Evolutionary conservation across 92 coral and sea anemone species (phyloP), one percentile per base, ranked within the genome.

Genomic region (Porites rus): DNA sequence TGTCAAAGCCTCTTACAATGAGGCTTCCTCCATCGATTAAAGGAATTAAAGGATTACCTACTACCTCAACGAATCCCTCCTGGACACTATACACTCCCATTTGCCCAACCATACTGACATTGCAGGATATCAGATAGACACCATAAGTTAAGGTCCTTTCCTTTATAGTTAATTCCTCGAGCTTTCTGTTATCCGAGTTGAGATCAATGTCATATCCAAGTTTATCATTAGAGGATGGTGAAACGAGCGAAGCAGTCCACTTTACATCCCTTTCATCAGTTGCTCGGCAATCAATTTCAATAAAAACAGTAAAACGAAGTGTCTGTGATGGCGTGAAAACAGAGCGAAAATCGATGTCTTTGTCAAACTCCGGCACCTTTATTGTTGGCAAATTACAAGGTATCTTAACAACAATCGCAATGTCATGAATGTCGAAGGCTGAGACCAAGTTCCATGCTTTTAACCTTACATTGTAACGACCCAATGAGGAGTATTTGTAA

Each of bases 81-180:
- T 84, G 92, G 14, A 50, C 25, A 11, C 72, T 80, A 59, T 85
- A 90, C 0, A 93, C 92, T 3, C 90, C 96, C 8, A 6, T 78
- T 71, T 93, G 96, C 54, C 83, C 90, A 64, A 83, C 78, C 96
- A 93, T 93, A 54, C 88, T 87, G 28, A 90, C 94, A 70, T 93
- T 93, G 53, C 82, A 90, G 22, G 80, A 66, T 10, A 93, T 56
- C 50, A 84, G 8, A 60, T 93, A 90, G 16, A 84, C 79, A 17
- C 94, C 96, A 81, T 93, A 90, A 51, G 86, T 69, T n/a, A 87
- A 62, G 20, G 88, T 68, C 17, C 72, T 83, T 65, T 74, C 84
- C 31, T n/a, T n/a, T 52, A 93, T 16, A 5, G 82, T 24, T 16
- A 79, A 14, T 9, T 51, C 77, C n/a, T 79, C 88, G 71, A 18